phyloP scores from a whole-genome alignment of 2,113 vertebrate genomes.

The Empidonax traillii region DNA sequence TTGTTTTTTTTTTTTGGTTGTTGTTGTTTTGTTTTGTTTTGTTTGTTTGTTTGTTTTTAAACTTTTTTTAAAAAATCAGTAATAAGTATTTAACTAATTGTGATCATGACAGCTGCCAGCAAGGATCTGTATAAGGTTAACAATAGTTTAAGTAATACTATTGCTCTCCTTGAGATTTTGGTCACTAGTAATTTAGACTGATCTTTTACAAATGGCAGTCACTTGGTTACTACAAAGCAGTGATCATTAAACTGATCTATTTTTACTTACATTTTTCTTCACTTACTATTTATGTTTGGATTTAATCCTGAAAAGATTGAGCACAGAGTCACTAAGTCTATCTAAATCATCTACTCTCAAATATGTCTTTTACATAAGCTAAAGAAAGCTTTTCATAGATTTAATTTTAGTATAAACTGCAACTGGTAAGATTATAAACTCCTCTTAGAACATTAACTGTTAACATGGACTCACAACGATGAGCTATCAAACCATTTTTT shows the following conservation, averaged over 20 bases:
- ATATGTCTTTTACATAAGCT: not conserved
- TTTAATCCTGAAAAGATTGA: not conserved
- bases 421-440: constrained; percentile 33
- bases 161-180: not conserved
- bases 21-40: too few species aligned
- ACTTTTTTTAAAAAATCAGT: not conserved
- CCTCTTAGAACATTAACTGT: constrained; percentile 36
- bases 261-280: not conserved
- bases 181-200: not conserved
- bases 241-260: not conserved
- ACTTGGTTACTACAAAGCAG: not conserved
- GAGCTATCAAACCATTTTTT: constrained; percentile 37
- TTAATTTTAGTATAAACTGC: not conserved
- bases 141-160: not conserved
- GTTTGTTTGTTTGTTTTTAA: not conserved
- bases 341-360: not conserved
- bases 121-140: not conserved
- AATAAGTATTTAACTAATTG: not conserved
- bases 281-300: not conserved
- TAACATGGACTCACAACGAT: not conserved
- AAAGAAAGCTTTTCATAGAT: not conserved
- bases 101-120: not conserved
- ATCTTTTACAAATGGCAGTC: not conserved
- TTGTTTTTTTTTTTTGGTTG: too few species aligned
- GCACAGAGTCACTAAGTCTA: not conserved